These are phyloP conservation scores for Agrenia bidenticulata DNA, from an alignment of 2,888 invertebrate genomes.

Conservation along the genomic window DNA sequence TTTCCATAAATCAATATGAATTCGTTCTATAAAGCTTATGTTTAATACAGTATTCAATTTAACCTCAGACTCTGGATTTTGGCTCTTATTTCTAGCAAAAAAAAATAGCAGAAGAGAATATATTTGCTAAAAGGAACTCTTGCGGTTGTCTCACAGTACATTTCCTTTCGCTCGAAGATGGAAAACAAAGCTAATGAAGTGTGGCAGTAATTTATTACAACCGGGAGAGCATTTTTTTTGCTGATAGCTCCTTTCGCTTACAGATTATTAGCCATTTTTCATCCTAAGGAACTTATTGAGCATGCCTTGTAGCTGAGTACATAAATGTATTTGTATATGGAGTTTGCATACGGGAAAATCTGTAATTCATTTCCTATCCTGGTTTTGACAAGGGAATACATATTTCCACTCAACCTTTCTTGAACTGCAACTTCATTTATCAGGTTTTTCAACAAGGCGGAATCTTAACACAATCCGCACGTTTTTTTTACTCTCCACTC, in stretches of 20 bases:
- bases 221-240: neutral
- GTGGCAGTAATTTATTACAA: constrained; percentile 25
- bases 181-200: constrained; percentile 8
- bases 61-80: neutral
- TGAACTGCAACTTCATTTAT: neutral
- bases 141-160: neutral
- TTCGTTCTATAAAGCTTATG: neutral
- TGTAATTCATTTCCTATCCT: neutral
- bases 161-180: neutral
- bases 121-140: neutral
- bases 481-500: too few relatives aligned
- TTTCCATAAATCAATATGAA: constrained; percentile 5
- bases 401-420: constrained; percentile 1
- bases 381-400: constrained; percentile 14
- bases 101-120: neutral
- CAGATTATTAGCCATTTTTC: too few relatives aligned
- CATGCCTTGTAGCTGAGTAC: too few relatives aligned
- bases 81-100: neutral
- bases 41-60: too few relatives aligned
- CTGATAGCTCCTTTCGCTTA: too few relatives aligned
- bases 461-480: too few relatives aligned
- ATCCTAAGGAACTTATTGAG: too few relatives aligned
- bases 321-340: too few relatives aligned
- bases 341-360: too few relatives aligned
- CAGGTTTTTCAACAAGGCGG: too few relatives aligned